These are phyloP conservation scores for Takifugu ocellatus DNA, from an alignment of 2,797 vertebrate species.

Conservation along the genomic window DNA sequence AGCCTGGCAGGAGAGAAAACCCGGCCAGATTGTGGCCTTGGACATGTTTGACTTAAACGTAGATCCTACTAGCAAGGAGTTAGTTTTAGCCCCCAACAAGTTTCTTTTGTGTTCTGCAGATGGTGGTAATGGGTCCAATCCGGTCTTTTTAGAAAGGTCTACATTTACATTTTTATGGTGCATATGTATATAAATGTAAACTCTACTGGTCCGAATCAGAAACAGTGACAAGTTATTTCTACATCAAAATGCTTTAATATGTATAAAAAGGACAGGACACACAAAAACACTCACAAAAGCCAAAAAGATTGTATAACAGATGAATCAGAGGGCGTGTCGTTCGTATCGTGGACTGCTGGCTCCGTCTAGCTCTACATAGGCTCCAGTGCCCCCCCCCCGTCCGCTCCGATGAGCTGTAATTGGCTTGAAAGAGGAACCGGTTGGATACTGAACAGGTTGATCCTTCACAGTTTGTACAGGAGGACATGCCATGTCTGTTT, in stretches of 20 bases:
- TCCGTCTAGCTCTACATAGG: background rate
- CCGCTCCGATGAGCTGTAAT: conserved; percentile 13
- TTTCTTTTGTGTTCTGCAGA: too few species aligned
- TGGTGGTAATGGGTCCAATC: too few species aligned
- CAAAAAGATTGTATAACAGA: conserved; percentile 30
- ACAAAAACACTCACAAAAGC: conserved; percentile 26
- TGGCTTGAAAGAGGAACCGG: conserved; percentile 25
- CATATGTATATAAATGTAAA: too few species aligned
- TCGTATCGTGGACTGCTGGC: background rate
- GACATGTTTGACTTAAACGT: too few species aligned
- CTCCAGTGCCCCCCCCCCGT: background rate
- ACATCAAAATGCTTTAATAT: conserved; percentile 63
- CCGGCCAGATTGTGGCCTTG: too few species aligned
- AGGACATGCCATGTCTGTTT: conserved; percentile 27
- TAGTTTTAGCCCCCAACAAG: too few species aligned
- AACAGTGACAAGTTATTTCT: conserved; percentile 10
- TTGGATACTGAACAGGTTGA: too few species aligned
- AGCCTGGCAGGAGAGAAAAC: too few species aligned
- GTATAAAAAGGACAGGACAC: conserved; percentile 49
- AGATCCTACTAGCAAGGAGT: too few species aligned
- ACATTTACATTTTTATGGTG: too few species aligned
- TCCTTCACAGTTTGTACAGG: conserved; percentile 39
- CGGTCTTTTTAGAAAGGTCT: too few species aligned
- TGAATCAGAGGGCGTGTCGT: conserved; percentile 27
- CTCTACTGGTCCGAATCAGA: too few species aligned